Evolutionary conservation across 2,113 vertebrate species (phyloP), one percentile per base, ranked within the genome.

Genomic region (Prionailurus viverrinus): DNA sequence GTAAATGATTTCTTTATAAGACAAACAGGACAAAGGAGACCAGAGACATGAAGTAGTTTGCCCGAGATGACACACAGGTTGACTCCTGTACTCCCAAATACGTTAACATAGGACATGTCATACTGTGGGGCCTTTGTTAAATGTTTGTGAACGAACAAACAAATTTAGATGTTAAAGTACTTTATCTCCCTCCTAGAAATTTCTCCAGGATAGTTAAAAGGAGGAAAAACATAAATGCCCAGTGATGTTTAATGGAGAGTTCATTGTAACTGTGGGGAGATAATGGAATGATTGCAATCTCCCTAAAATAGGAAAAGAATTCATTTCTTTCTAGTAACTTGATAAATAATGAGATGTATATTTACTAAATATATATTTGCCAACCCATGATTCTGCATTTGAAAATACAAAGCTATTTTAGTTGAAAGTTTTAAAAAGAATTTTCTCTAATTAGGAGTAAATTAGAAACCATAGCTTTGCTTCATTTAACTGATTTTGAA

Each of bases 401-500:
- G 65, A 91, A 92, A 91, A 76, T 39, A 39, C 61, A 95, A 89
- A 95, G 39, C 51, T 89, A 94, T 55, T 89, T 89, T n/a, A 92
- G 9, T 27, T 68, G 29, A 69, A 92, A 7, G 4, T 63, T 96
- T 73, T 89, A 81, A 84, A 74, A 51, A 89, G 66, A 61, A 5
- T 89, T 83, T 84, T 84, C 31, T 85, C 9, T 58, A 87, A n/a
- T 36, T 85, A 33, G 31, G 7, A 95, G 29, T 85, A 73, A 90
- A 76, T 71, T 48, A 86, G 76, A 95, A 88, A 74, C 8, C 23
- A 45, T 14, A 89, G 55, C 4, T 89, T 84, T 83, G 41, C 11
- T 76, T 45, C 55, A 36, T 53, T 65, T 84, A 71, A 85, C 6
- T 73, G 23, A 6, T 94, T 41, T 71, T 85, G 89, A 27, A 86